Evolutionary conservation across 1,140 invertebrate species (phyloP), one percentile per base, ranked within the genome.

Genomic region (Aphaenogaster floridana): DNA sequence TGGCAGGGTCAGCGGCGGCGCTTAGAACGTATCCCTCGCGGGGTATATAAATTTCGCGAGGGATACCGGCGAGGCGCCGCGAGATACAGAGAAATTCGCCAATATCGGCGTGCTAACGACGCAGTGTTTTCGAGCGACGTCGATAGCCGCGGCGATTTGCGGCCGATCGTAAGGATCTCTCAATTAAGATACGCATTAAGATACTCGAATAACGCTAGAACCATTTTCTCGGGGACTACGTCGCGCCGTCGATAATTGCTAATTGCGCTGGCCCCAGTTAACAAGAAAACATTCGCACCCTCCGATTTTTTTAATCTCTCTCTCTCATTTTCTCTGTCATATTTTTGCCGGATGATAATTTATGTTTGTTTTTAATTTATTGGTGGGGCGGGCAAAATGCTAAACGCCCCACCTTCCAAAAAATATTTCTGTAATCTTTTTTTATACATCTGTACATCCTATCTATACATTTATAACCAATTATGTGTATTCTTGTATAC

Each of bases 151-250:
- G 21, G 34, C 36, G 63, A 68, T 68, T 52, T 68, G 45, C 45
- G 61, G 4, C 68, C 39, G 68, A 72, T 72, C 39, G 21, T 9
- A 13, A 45, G 69, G 21, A 83, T 74, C 39, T 83, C 66, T 83
- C 66, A 71, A 71, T 72, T 72, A 45, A 83, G 68, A 83, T 74
- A 74, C 68, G 63, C n/a, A 54, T 64, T 69, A 69, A 69, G 66
- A 69, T 74, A 74, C 3, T 21, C 63, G 64, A 57, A 28, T 57
- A 48, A 48, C 17, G 28, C 1, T 36, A 48, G 6, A n/a, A 45
- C 34, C 13, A 61, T 74, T 83, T 61, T 4, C 80, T 57, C 77
- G 42, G 7, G 7, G 9, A 36, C 13, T 36, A 59, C 45, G 52
- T 5, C 52, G 57, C 54, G 52, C 21, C 42, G 21, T 48, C 66